Percentiles rank a stretch among this genome's conserved stretches.
phyloP scores from a whole-genome alignment of 2,888 invertebrate genomes.

The Eumacrocentrus americanus region DNA sequence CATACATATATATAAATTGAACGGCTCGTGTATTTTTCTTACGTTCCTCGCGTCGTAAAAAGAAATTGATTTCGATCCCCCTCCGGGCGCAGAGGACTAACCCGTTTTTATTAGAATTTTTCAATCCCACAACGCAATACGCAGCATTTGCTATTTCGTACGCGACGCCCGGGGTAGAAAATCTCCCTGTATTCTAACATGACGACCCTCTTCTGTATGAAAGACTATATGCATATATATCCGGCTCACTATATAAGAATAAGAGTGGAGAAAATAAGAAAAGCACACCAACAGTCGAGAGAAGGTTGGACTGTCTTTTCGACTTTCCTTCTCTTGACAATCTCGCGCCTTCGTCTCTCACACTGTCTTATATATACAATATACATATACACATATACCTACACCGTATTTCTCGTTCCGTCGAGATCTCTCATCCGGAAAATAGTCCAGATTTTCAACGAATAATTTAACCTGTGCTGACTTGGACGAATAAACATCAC shows the following conservation, averaged over 20 bases:
- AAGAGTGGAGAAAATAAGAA: conserved; percentile 15
- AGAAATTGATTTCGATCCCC: conserved; percentile 44
- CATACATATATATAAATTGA: conserved; percentile 14
- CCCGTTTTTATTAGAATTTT: conserved; percentile 51
- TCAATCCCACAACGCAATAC: conserved; percentile 41
- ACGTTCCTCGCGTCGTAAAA: conserved; percentile 30
- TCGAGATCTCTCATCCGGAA: conserved; percentile 23
- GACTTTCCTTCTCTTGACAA: conserved; percentile 18
- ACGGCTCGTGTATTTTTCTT: conserved; percentile 26
- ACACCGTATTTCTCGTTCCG: not conserved
- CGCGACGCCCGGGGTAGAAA: conserved; percentile 1
- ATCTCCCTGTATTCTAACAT: conserved; percentile 21
- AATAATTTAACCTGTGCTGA: conserved; percentile 23
- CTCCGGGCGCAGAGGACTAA: conserved; percentile 29
- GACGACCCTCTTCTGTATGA: not conserved
- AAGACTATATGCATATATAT: too few relatives aligned
- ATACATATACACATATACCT: too few relatives aligned
- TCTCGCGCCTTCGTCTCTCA: conserved; percentile 7
- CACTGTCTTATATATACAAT: not conserved
- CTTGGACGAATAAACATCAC: conserved; percentile 16
- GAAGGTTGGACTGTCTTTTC: conserved; percentile 22
- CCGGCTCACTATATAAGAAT: not conserved
- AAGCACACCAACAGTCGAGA: not conserved
- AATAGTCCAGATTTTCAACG: conserved; percentile 23
- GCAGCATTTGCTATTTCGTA: conserved; percentile 38